phyloP scores from a whole-genome alignment of 2,888 invertebrate genomes.

The Caenorhabditis plicata region DNA sequence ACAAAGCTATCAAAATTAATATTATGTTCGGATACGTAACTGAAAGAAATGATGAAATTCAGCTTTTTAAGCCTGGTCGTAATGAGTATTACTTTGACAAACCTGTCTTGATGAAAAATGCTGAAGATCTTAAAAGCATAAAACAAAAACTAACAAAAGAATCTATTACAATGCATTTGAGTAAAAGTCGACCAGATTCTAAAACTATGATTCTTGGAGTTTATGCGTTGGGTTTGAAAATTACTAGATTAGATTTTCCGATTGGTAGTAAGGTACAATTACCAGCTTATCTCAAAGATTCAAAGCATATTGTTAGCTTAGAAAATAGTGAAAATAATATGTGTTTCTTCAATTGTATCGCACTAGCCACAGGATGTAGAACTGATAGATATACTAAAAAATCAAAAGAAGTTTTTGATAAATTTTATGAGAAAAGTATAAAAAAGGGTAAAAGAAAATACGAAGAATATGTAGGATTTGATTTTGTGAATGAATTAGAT shows the following conservation, averaged over 20 bases:
- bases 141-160: conserved; percentile 16
- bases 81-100: conserved; percentile 13
- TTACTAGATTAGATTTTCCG: conserved; percentile 20
- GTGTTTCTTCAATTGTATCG: conserved; percentile 19
- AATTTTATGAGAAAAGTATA: conserved; percentile 19
- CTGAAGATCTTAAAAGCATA: conserved; percentile 9
- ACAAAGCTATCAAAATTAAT: conserved; percentile 18
- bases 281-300: conserved; percentile 9
- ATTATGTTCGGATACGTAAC: conserved; percentile 17
- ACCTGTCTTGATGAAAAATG: conserved; percentile 10
- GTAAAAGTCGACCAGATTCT: conserved; percentile 11
- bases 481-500: conserved; percentile 16
- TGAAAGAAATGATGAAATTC: conserved; percentile 14
- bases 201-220: conserved; percentile 14
- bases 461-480: conserved; percentile 13
- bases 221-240: conserved; percentile 16
- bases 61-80: conserved; percentile 17
- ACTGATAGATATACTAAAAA: conserved; percentile 5
- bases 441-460: conserved; percentile 2
- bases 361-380: conserved; percentile 12
- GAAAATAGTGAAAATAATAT: conserved; percentile 15
- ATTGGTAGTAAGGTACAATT: conserved; percentile 10
- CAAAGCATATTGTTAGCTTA: conserved; percentile 7
- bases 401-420: conserved; percentile 12
- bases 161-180: conserved; percentile 9